phyloP scores from a whole-genome alignment of 1,140 invertebrate species.

The Manduca sexta region DNA sequence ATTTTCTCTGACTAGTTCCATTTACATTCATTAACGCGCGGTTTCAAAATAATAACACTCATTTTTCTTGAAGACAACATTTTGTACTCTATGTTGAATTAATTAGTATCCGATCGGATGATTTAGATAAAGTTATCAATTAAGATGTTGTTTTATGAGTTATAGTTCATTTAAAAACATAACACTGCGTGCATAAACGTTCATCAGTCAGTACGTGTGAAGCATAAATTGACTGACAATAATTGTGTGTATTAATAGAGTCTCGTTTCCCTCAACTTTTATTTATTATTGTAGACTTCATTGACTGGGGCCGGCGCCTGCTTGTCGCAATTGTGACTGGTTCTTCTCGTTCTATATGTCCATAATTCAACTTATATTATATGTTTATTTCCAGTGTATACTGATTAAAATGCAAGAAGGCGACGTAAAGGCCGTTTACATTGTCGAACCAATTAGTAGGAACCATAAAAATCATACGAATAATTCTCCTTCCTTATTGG shows the following conservation, averaged over 20 bases:
- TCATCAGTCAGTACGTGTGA: slow-evolving; percentile 8
- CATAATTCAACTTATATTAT: slow-evolving; percentile 50
- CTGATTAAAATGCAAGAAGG: slow-evolving; percentile 57
- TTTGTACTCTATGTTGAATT: too few species aligned
- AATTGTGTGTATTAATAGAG: slow-evolving; percentile 30
- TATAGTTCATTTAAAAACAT: slow-evolving; percentile 16
- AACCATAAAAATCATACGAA: slow-evolving; percentile 54
- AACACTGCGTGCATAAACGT: slow-evolving; percentile 8
- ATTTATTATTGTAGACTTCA: slow-evolving; percentile 59
- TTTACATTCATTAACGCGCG: too few species aligned
- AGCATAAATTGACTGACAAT: slow-evolving; percentile 12
- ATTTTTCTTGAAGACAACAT: too few species aligned
- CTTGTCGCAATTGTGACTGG: slow-evolving; percentile 61
- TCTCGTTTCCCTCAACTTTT: slow-evolving; percentile 46
- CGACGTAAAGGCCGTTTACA: slow-evolving; percentile 45
- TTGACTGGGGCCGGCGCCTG: slow-evolving; percentile 53
- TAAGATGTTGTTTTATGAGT: slow-evolving; percentile 10
- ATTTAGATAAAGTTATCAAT: slow-evolving; percentile 11
- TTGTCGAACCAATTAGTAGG: slow-evolving; percentile 57
- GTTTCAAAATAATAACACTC: too few species aligned
- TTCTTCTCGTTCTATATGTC: slow-evolving; percentile 58
- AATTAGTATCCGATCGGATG: too few species aligned
- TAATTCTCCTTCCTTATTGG: slow-evolving; percentile 47
- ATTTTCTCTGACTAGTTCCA: too few species aligned
- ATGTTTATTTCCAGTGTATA: slow-evolving; percentile 51